Conservation (phyloP, 30 jellyfish, hydroid and myxozoan genomes). For the Cassiopea xamachana region DNA sequence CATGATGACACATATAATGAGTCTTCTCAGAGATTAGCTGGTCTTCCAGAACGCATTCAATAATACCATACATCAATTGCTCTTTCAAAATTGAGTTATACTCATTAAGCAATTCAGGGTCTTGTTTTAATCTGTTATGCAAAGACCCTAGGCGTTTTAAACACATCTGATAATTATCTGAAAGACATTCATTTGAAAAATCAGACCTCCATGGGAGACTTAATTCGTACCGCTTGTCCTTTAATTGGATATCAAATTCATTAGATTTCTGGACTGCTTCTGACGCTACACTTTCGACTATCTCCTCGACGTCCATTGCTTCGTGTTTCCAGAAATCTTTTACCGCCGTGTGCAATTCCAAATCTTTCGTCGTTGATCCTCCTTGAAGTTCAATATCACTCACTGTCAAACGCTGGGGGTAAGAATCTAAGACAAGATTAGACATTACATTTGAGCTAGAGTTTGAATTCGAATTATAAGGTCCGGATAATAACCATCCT, state of each 20-base stretch:
- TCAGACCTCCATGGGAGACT: conserved; percentile 58
- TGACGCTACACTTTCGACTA: not conserved
- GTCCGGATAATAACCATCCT: conserved; percentile 67
- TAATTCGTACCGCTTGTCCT: conserved; percentile 3
- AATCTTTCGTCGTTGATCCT: conserved; percentile 2
- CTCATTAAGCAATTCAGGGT: conserved; percentile 36
- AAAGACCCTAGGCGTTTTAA: conserved; percentile 18
- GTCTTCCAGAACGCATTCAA: conserved; percentile 45
- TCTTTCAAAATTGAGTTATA: conserved; percentile 37
- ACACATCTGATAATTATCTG: conserved; percentile 22
- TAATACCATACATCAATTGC: conserved; percentile 5
- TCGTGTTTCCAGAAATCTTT: conserved; percentile 57
- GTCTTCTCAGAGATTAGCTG: not conserved
- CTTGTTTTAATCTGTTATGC: conserved; percentile 4
- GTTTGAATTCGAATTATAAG: not conserved
- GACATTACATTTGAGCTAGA: not conserved
- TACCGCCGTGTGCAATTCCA: not conserved
- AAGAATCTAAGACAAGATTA: conserved; percentile 9
- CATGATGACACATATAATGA: conserved; percentile 43
- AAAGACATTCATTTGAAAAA: not conserved
- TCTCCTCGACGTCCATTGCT: not conserved
- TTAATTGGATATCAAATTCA: conserved; percentile 11
- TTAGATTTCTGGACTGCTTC: not conserved
- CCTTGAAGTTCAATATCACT: not conserved
- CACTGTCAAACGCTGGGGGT: not conserved